A percentile compares a stretch with the other conserved stretches of the same genome.
Conservation (phyloP, 2,888 invertebrate genomes). For the Escarpia spicata region DNA sequence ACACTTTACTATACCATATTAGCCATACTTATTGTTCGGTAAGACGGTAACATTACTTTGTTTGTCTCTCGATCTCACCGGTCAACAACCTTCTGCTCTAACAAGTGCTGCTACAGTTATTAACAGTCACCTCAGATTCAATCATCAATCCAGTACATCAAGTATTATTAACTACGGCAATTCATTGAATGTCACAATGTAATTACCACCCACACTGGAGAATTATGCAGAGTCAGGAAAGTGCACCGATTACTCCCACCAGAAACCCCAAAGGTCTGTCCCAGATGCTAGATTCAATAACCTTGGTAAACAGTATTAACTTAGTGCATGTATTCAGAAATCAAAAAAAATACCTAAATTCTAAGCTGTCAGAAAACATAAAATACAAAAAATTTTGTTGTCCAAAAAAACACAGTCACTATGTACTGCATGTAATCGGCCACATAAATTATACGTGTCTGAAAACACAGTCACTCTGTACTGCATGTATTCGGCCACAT, state of each 20-base stretch:
- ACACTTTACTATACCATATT: not conserved
- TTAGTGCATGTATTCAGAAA: no score
- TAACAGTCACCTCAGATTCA: not conserved
- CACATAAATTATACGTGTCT: no score
- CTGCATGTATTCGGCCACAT: no score
- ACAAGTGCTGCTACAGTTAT: not conserved
- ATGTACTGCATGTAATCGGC: no score
- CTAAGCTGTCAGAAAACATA: no score
- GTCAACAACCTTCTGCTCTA: not conserved
- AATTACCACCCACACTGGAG: not conserved
- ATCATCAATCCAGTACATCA: not conserved
- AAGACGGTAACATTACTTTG: no score
- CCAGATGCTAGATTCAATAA: not conserved
- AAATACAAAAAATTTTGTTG: no score
- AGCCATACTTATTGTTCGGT: no score
- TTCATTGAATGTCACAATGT: not conserved
- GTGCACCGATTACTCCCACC: not conserved
- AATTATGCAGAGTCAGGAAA: not conserved
- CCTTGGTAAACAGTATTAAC: not conserved
- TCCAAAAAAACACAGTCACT: no score
- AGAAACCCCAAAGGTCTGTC: not conserved
- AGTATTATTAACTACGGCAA: not conserved
- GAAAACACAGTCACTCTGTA: no score
- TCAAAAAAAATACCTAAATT: no score
- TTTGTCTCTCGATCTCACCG: not conserved